These are phyloP conservation scores for Anguilla pacifica DNA, from an alignment of 2,797 vertebrate genomes.

Conservation along the genomic window DNA sequence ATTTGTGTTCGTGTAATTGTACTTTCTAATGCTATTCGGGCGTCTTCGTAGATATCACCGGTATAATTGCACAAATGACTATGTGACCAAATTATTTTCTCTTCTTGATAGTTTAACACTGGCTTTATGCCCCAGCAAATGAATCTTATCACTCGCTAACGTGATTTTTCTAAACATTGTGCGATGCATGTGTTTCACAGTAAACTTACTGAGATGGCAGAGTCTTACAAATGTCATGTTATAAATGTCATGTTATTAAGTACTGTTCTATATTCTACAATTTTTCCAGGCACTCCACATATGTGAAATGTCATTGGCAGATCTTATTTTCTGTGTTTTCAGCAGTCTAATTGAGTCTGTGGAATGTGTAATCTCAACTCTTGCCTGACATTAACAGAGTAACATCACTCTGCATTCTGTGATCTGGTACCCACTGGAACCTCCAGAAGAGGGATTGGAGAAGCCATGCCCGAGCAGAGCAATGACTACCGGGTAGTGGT, in stretches of 20 bases:
- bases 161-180: neutral
- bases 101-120: neutral
- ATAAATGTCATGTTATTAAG: no score
- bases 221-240: neutral
- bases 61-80: neutral
- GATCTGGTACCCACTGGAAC: neutral
- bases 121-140: neutral
- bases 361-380: neutral
- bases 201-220: neutral
- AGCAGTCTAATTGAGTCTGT: neutral
- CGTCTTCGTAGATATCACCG: neutral
- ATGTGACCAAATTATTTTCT: neutral
- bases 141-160: neutral
- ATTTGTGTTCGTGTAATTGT: neutral
- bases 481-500: constrained; percentile 86
- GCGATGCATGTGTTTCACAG: neutral
- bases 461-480: constrained; percentile 80
- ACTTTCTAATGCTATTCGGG: neutral
- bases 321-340: neutral
- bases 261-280: neutral
- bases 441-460: neutral
- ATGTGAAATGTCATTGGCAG: neutral
- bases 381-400: neutral
- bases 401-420: neutral
- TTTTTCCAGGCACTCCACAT: neutral